Base-by-base conservation (phyloP, 2,797 vertebrate genomes). In the Coregonus suidteri region DNA sequence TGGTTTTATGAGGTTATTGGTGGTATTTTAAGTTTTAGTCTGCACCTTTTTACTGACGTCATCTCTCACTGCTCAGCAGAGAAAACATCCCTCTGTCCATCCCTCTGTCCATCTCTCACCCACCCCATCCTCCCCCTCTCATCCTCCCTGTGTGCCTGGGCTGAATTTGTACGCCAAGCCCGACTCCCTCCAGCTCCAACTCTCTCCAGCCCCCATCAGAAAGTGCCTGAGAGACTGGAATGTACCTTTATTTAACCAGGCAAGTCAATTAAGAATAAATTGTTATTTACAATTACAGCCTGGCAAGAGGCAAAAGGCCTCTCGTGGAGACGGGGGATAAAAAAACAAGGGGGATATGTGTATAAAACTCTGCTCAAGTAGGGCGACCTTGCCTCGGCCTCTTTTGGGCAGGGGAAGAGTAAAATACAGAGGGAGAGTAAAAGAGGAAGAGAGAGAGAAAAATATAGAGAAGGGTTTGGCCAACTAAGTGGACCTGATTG, bases 231-330 rank as follows among this genome's bases (percentile, higher is more conserved):
- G 41, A 47, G 68, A 83, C 69, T 6, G 59, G 77, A 83, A 83
- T 83, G 91, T 89, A 92, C 92, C 41, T 47, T 90, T 81, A 80
- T 90, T 84, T 35, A 83, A 88, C 84, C 84, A 90, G 85, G 85
- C 41, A 47, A 47, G 41, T 47, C 41, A 47, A 47, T 47, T 13
- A 47, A 47, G 41, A 11, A 47, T 47, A 47, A 47, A 47, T 47
- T 47, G 41, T 47, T 47, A 11, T 47, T 47, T 47, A 47, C 41
- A 47, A 13, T 13, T 9, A 47, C 41, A 9, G 41, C 41, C 9
- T 47, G 3, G 9, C 41, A 11, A 47, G 9, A 47, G 41, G 41
- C 41, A 47, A 47, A 47, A 47, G 3, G 41, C 9, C 41, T 11
- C 41, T 9, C 11, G 41, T 47, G 41, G 9, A 9, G 9, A 47